phyloP scores from a whole-genome alignment of 2,888 invertebrate genomes.

The Amitus sp. region DNA sequence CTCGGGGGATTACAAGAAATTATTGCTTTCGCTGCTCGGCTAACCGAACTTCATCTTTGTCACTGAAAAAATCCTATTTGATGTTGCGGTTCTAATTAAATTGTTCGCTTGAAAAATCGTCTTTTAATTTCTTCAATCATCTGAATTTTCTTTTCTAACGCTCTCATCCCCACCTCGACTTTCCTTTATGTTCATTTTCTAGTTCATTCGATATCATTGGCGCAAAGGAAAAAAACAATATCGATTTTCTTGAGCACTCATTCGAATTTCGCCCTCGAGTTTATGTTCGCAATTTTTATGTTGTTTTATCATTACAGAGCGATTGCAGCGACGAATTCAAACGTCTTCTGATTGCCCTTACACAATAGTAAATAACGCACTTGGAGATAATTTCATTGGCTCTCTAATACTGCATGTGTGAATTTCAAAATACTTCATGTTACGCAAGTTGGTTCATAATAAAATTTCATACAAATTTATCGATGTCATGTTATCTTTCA shows the following conservation, averaged over 20 bases:
- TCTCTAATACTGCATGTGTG: slow-evolving; percentile 1
- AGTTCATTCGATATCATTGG: too few species aligned
- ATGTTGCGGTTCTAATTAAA: background rate
- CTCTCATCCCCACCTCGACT: too few species aligned
- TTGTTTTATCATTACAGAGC: slow-evolving; percentile 55
- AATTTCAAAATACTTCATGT: too few species aligned
- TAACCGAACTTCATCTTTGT: slow-evolving; percentile 47
- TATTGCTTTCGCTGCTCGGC: slow-evolving; percentile 77
- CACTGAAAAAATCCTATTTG: slow-evolving; percentile 7
- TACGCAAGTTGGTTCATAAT: background rate
- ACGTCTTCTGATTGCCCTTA: slow-evolving; percentile 60
- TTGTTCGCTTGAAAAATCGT: too few species aligned
- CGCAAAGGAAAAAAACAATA: too few species aligned
- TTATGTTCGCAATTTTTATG: background rate
- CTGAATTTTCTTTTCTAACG: background rate
- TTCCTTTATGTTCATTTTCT: too few species aligned
- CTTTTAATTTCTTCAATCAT: background rate
- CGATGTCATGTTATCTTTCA: background rate
- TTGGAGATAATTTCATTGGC: slow-evolving; percentile 11
- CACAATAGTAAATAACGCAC: slow-evolving; percentile 53
- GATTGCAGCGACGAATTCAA: slow-evolving; percentile 63
- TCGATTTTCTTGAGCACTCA: too few species aligned
- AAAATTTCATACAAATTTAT: slow-evolving; percentile 5
- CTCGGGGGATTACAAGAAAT: slow-evolving; percentile 89
- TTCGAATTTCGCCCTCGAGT: too few species aligned